These are phyloP conservation scores for Pangasianodon gigas DNA, from an alignment of 2,113 vertebrate species.

Conservation along the genomic window DNA sequence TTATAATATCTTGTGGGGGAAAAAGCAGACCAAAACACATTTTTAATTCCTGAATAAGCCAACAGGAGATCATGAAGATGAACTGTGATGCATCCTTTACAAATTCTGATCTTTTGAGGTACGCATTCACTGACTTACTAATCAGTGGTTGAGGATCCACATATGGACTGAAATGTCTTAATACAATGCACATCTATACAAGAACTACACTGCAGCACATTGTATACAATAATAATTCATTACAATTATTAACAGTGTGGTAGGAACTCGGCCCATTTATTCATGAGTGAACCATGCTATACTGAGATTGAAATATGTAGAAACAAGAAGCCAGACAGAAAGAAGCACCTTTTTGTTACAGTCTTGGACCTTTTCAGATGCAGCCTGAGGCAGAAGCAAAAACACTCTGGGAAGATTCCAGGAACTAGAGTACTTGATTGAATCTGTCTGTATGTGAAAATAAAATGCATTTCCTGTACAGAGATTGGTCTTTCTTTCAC, in stretches of 20 bases:
- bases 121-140: neutral
- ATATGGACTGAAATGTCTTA: neutral
- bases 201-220: neutral
- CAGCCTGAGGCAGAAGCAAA: neutral
- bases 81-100: neutral
- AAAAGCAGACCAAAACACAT: neutral
- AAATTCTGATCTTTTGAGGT: neutral
- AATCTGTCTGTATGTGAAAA: neutral
- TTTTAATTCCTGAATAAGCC: neutral
- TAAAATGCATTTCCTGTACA: slow-evolving; percentile 19
- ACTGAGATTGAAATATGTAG: neutral
- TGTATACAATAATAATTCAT: neutral
- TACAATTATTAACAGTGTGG: neutral
- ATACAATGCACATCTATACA: neutral
- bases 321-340: neutral
- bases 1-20: neutral
- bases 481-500: neutral
- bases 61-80: neutral
- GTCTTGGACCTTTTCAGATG: neutral
- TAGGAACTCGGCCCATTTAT: neutral
- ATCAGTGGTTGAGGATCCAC: neutral
- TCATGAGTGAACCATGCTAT: neutral
- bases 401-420: slow-evolving; percentile 10
- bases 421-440: neutral
- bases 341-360: neutral